Base-by-base conservation (phyloP, 30 jellyfish, hydroid and myxozoan genomes). In the Hydra vulgaris region DNA sequence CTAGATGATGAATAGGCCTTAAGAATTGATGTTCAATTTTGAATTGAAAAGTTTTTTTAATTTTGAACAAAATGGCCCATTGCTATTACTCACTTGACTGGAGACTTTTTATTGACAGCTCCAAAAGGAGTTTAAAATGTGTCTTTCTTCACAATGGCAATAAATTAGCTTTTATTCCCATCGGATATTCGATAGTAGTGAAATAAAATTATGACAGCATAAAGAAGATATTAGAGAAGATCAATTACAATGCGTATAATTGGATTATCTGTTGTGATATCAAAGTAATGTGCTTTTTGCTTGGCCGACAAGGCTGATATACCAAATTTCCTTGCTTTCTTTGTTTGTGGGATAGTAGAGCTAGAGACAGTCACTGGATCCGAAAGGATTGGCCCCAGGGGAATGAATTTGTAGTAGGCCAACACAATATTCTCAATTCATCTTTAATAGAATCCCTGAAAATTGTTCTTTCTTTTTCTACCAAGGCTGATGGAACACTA, bases 321-420 rank as follows among this genome's bases (percentile, higher is more conserved):
- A 80, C 88, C 66, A 80, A 69, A 81, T 80, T 24, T 24, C 88
- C 88, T n/a, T 80, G 75, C 72, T 80, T 80, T 53, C 88, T 79
- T 53, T 61, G 72, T 26, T 66, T 79, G 24, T 66, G 83, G 87
- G 83, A 66, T 70, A 68, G 87, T 79, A 18, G 87, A 25, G 85
- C 25, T 66, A 79, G 81, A 79, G 87, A 66, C 71, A 26, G 72
- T 26, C 26, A 8, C 27, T 66, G 87, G 81, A 70, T 27, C 20
- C 18, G 20, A 79, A 61, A 68, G 19, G 71, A 8, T 66, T 56
- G 84, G n/a, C 66, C 83, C n/a, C n/a, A n/a, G n/a, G n/a, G n/a
- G n/a, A n/a, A n/a, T 8, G 23, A 18, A 18, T 24, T 18, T 72
- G 19, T 19, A 24, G 21, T 73, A 3, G 7, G 5, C 21, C 54